Evolutionary conservation across 2,888 invertebrate species (phyloP).

Genomic region (Patella caerulea): DNA sequence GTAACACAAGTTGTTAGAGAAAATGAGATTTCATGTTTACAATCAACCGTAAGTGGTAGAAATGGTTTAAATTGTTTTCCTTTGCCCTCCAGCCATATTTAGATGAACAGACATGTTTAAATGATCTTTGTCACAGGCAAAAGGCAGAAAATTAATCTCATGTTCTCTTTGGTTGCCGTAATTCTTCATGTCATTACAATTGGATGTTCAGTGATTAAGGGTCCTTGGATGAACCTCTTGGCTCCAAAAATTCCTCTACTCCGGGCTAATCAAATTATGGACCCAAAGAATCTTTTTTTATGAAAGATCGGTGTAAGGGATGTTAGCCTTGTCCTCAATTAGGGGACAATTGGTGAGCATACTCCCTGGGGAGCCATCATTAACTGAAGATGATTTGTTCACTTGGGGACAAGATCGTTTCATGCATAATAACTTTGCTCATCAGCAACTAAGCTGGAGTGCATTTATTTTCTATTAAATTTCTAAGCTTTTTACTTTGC

Average conservation of each 20-base stretch:
- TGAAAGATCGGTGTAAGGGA: background rate
- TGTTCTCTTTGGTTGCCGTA: slow-evolving; percentile 9
- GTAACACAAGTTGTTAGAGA: too few relatives aligned
- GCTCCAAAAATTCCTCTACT: background rate
- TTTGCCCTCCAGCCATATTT: background rate
- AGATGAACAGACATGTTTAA: slow-evolving; percentile 5
- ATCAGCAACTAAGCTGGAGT: too few relatives aligned
- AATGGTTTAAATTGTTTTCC: slow-evolving; percentile 4
- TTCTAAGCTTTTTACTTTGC: too few relatives aligned
- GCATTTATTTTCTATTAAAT: too few relatives aligned
- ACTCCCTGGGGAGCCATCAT: slow-evolving; percentile 1
- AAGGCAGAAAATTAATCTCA: slow-evolving; percentile 10
- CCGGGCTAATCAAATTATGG: slow-evolving; percentile 5
- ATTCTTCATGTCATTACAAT: slow-evolving; percentile 5
- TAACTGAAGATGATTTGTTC: slow-evolving; percentile 7
- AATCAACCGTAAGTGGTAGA: background rate
- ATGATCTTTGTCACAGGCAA: slow-evolving; percentile 9
- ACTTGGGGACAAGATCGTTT: slow-evolving; percentile 5
- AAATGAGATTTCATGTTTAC: slow-evolving; percentile 4
- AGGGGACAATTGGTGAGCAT: slow-evolving; percentile 1
- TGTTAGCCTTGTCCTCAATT: slow-evolving; percentile 7
- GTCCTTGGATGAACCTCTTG: slow-evolving; percentile 5
- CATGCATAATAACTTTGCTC: background rate
- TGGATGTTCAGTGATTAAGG: slow-evolving; percentile 5
- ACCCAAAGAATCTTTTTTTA: background rate